Evolutionary conservation across 1,140 invertebrate species (phyloP), one percentile per base, ranked within the genome.

Genomic region (Bacillus rossius): DNA sequence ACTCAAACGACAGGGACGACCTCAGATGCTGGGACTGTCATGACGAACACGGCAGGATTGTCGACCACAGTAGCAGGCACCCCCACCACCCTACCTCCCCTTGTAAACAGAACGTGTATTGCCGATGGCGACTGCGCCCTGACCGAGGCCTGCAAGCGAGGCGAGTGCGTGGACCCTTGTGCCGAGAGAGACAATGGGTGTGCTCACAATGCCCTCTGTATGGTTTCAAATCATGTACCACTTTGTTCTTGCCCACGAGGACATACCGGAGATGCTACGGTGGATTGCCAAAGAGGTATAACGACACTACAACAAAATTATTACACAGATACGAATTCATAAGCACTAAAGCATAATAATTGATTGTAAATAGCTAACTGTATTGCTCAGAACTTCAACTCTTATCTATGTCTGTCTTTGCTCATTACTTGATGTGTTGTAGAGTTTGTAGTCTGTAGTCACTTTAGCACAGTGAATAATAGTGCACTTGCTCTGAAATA

Each of bases 61-160:
- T 34, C 29, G 10, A 10, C 29, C 29, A 10, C 4, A 7, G 29
- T 34, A 34, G 29, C 29, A 34, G 5, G 29, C 29, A 34, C 4
- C 37, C 52, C 34, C 10, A 54, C 52, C 17, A 54, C 40, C 34
- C 23, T 45, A 45, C 43, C 4, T 25, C n/a, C 25, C 16, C 16
- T 13, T n/a, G 41, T 38, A 20, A 54, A 54, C 19, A 54, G 52
- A 37, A 54, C 52, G 19, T 96, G 93, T 67, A 84, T 87, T 60
- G 82, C 84, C 8, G 90, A 94, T 67, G 87, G 90, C 63, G 92
- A 95, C 70, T 96, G 93, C 70, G 84, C 86, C 64, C 83, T 83
- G 8, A 86, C 85, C 40, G 88, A 93, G 71, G 83, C 88, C 1
- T 94, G 92, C 63, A 75, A 84, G 63, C 81, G 84, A 45, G 90